Conservation (phyloP, 2,888 invertebrate species). For the Sminthurinus aureus region DNA sequence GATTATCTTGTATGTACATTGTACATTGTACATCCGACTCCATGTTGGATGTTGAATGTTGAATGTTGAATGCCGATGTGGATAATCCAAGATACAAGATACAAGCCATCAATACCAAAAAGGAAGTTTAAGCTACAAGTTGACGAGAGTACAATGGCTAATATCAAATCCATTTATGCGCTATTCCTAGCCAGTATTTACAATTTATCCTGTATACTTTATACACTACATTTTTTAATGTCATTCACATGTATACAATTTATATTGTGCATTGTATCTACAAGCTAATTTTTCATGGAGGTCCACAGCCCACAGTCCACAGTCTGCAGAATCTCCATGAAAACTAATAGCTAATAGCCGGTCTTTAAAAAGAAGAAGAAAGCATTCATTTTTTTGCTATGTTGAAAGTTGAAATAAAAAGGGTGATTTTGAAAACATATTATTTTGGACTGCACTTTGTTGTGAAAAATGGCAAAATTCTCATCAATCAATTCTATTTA, state of each 20-base stretch:
- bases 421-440: no score
- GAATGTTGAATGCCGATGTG: background rate
- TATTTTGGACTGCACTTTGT: no score
- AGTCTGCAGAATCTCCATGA: no score
- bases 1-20: background rate
- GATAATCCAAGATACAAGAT: background rate
- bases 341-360: no score
- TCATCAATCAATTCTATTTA: no score
- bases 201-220: background rate
- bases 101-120: background rate
- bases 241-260: background rate
- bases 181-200: slow-evolving; percentile 5
- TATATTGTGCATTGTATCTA: background rate
- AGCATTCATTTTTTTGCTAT: no score
- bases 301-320: background rate
- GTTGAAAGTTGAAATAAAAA: no score
- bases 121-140: background rate
- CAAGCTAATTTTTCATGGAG: background rate
- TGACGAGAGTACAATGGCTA: slow-evolving; percentile 6
- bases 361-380: no score
- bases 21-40: background rate
- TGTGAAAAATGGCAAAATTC: no score
- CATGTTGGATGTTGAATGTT: background rate
- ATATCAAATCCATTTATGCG: slow-evolving; percentile 22
- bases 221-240: background rate